Percentiles rank a stretch among this genome's conserved stretches.
Evolutionary conservation across 2,797 vertebrate genomes (phyloP).

Genomic region (Acanthis flammea): DNA sequence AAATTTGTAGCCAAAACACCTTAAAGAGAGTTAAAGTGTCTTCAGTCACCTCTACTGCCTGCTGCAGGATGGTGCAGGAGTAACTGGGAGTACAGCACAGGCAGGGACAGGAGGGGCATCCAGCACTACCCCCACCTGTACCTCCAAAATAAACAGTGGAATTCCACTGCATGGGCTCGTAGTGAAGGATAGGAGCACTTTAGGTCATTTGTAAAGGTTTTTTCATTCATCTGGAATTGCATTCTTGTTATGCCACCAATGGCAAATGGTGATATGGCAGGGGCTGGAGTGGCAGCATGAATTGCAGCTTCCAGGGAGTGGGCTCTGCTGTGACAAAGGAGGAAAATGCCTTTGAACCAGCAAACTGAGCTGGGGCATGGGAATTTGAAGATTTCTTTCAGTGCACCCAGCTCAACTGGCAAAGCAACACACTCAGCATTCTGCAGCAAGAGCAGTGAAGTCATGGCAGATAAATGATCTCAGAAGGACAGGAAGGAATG

Average conservation of each 20-base stretch:
- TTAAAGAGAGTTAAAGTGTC: neutral
- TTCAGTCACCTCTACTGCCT: neutral
- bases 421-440: neutral
- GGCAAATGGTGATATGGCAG: neutral
- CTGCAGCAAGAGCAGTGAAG: neutral
- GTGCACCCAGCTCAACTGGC: neutral
- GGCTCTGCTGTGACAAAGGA: neutral
- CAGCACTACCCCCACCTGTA: neutral
- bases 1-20: neutral
- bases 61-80: neutral
- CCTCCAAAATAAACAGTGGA: neutral
- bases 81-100: neutral
- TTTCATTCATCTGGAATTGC: neutral
- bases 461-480: neutral
- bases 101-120: neutral
- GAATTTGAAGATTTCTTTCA: neutral
- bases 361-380: neutral
- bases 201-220: neutral
- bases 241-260: neutral
- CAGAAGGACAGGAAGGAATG: neutral
- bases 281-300: neutral
- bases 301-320: neutral
- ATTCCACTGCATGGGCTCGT: neutral
- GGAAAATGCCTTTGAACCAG: neutral
- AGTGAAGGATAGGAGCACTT: neutral